Conservation (phyloP, 64 coral and sea anemone genomes). For the Porites lutea region DNA sequence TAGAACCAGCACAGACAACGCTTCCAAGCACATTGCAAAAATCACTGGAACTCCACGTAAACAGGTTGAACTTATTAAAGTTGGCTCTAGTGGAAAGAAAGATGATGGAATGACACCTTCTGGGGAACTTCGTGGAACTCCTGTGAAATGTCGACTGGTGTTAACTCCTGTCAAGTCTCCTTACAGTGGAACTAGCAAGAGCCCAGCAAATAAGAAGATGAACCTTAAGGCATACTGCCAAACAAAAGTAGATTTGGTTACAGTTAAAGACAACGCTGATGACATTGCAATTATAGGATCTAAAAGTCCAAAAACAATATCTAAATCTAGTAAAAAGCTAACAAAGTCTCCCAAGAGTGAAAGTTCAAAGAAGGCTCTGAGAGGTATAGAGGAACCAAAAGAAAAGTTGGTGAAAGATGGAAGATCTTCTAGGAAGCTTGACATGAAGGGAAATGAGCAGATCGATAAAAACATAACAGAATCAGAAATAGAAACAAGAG, state of each 20-base stretch:
- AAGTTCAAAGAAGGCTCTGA: background rate
- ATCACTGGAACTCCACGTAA: background rate
- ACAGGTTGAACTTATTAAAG: background rate
- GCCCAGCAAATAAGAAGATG: background rate
- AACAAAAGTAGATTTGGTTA: background rate
- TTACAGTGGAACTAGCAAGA: background rate
- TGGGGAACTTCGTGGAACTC: conserved; percentile 11
- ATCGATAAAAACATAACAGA: background rate
- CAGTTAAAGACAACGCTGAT: background rate
- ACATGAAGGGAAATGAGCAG: background rate
- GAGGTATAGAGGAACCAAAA: background rate
- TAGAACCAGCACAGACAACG: background rate
- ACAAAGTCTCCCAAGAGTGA: background rate
- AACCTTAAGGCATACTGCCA: background rate
- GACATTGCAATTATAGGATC: background rate
- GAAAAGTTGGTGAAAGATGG: background rate
- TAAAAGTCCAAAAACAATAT: background rate
- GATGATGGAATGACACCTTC: conserved; percentile 24
- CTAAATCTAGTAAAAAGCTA: background rate
- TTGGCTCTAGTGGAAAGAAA: background rate
- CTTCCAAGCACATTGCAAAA: background rate
- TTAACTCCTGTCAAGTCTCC: conserved; percentile 29
- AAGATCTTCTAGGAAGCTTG: background rate
- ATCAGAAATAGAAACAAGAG: background rate
- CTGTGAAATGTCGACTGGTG: conserved; percentile 39